Evolutionary conservation across 1,140 invertebrate genomes (phyloP), one percentile per base, ranked within the genome.

Genomic region (Zaprionus lachaisei): DNA sequence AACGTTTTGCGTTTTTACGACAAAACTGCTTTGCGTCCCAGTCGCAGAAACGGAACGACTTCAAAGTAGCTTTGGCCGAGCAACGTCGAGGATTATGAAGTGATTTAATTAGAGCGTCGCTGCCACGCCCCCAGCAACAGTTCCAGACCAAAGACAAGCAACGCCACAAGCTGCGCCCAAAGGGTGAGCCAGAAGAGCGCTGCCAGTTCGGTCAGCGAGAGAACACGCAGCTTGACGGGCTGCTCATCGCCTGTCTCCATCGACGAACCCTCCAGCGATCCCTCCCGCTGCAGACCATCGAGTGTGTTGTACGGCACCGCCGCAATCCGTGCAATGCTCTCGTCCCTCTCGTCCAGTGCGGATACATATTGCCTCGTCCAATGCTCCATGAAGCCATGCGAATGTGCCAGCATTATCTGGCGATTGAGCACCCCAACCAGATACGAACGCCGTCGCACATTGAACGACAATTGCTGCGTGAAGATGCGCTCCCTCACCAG

Each of bases 1-100:
- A 90, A 90, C 85, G 85, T 90, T 90, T 90, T 85, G 79, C 85
- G 84, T 84, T 90, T 84, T 89, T 90, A 89, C 84, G 84, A 89
- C 81, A 68, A 78, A 84, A 70, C 83, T 77, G 77, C 83, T 72
- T 61, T 17, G 17, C 24, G 38, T 63, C 69, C 54, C 56, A 69
- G 44, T 58, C 28, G n/a, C 34, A 24, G 24, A 24, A 44, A 9
- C 14, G 31, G 12, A 57, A 28, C 31, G 20, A 34, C 15, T 14
- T 12, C 17, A 28, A 2, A 20, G 55, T n/a, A 17, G 17, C 41
- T 17, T 44, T 17, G n/a, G 15, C 14, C 15, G 5, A 2, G 38
- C 38, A n/a, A 4, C 31, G 31, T 31, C 22, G 63, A 24, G 67
- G 81, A 84, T 83, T 84, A 89, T 87, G 74, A 89, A 87, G 81